A percentile compares a stretch with the other conserved stretches of the same genome.
Conservation (phyloP, 2,888 invertebrate genomes). For the Scotopteryx bipunctaria region DNA sequence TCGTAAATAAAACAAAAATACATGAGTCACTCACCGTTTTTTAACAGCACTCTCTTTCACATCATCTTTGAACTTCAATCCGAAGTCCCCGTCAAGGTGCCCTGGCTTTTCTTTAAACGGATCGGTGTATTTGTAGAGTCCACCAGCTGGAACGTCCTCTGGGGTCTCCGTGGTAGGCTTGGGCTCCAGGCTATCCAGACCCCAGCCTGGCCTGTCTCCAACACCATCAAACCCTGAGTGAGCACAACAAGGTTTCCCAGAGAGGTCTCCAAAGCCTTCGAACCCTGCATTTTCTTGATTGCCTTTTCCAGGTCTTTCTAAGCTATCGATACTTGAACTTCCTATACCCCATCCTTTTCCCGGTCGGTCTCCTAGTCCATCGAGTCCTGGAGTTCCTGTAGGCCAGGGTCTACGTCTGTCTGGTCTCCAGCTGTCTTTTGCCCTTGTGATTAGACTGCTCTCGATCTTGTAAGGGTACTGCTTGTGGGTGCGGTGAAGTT, state of each 20-base stretch:
- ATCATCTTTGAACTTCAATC: slow-evolving; percentile 48
- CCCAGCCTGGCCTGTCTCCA: slow-evolving; percentile 13
- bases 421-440: slow-evolving; percentile 48
- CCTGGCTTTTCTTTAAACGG: slow-evolving; percentile 60
- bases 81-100: slow-evolving; percentile 49
- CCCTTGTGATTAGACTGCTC: slow-evolving; percentile 44
- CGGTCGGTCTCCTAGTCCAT: slow-evolving; percentile 5
- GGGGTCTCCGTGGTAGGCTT: slow-evolving; percentile 61
- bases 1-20: too few species aligned
- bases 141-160: slow-evolving; percentile 63
- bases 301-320: slow-evolving; percentile 20
- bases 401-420: slow-evolving; percentile 24
- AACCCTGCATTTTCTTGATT: not conserved
- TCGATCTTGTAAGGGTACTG: slow-evolving; percentile 65
- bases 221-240: slow-evolving; percentile 1
- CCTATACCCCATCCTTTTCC: slow-evolving; percentile 9
- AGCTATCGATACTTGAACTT: not conserved
- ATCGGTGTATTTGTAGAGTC: slow-evolving; percentile 61
- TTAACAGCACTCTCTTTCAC: slow-evolving; percentile 51
- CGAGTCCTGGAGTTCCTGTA: slow-evolving; percentile 18
- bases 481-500: slow-evolving; percentile 44
- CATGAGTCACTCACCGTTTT: slow-evolving; percentile 64
- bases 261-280: not conserved
- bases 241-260: slow-evolving; percentile 2
- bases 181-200: slow-evolving; percentile 50